Conservation (phyloP, 2,113 vertebrate species). For the Pluvianellus socialis region DNA sequence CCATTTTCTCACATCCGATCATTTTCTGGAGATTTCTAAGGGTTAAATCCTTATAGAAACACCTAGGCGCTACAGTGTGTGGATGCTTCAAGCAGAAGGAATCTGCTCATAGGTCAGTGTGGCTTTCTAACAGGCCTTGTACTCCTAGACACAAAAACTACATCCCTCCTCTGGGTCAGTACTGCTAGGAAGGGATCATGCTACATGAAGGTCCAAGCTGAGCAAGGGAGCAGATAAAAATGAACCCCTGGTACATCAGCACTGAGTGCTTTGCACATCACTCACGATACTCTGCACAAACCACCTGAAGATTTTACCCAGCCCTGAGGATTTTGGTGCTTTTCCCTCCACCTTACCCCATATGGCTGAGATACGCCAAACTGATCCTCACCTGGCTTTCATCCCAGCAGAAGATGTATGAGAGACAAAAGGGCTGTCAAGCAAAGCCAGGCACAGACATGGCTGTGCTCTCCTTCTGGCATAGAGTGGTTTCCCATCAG, state of each 20-base stretch:
- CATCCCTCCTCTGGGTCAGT: background rate
- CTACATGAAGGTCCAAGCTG: background rate
- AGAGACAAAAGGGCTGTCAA: background rate
- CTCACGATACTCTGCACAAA: background rate
- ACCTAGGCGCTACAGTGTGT: background rate
- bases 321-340: background rate
- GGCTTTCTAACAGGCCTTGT: background rate
- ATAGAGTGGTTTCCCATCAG: background rate
- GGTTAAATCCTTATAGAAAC: background rate
- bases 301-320: background rate
- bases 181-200: background rate
- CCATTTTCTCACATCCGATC: background rate
- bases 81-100: background rate
- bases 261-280: background rate
- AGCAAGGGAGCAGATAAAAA: background rate
- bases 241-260: accelerated
- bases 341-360: background rate
- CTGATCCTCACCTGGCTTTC: background rate
- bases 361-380: background rate
- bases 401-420: background rate
- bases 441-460: background rate
- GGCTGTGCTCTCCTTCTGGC: background rate
- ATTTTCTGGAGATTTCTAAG: background rate
- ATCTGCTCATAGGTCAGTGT: background rate
- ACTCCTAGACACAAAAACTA: background rate